Percentiles rank a stretch among this genome's conserved stretches.
Conservation (phyloP, 2,113 vertebrate species). For the Pluvialis apricaria region DNA sequence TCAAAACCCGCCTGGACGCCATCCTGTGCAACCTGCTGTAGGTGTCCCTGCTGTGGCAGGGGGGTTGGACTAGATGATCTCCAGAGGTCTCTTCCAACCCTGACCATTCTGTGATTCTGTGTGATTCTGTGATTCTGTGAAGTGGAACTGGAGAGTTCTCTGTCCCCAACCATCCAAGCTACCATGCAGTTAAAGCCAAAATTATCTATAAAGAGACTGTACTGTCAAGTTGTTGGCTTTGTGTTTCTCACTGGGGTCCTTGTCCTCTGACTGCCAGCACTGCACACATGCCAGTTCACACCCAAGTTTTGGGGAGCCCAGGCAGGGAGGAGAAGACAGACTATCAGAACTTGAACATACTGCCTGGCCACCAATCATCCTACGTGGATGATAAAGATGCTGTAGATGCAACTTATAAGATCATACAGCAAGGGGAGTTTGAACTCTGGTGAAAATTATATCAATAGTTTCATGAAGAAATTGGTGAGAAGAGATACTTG, state of each 20-base stretch:
- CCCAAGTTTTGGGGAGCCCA: neutral
- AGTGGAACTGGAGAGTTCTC: neutral
- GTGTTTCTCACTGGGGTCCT: neutral
- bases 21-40: too few species aligned
- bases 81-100: too few species aligned
- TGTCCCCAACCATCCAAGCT: neutral
- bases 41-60: too few species aligned
- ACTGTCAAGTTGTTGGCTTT: neutral
- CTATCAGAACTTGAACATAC: neutral
- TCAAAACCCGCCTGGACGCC: too few species aligned
- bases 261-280: neutral
- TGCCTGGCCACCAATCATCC: neutral
- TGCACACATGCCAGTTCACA: too few species aligned
- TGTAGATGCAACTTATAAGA: neutral
- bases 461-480: neutral
- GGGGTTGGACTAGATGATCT: too few species aligned
- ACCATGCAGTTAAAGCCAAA: neutral
- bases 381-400: fast-evolving
- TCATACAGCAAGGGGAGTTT: neutral
- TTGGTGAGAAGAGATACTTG: neutral
- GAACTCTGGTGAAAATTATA: neutral
- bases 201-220: neutral
- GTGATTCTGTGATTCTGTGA: too few species aligned
- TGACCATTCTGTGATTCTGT: too few species aligned
- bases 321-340: neutral